These are phyloP conservation scores for Tricholaema leucomelas DNA, from an alignment of 2,113 vertebrate species.

Conservation along the genomic window DNA sequence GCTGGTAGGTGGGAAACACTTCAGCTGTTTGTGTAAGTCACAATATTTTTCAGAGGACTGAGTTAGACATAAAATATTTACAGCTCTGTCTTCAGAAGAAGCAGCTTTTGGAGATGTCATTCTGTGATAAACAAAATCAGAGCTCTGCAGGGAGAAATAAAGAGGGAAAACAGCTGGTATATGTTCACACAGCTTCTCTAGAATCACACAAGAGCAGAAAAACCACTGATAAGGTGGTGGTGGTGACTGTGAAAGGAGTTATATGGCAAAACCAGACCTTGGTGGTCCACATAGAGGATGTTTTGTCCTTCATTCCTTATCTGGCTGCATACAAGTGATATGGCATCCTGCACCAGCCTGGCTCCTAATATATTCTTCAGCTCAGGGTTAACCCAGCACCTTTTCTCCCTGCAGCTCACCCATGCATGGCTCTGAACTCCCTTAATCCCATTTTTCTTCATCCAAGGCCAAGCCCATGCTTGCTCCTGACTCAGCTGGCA, in stretches of 20 bases:
- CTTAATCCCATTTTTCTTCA: not conserved
- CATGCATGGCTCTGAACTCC: accelerated
- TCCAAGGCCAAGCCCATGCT: accelerated
- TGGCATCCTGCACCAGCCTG: not conserved
- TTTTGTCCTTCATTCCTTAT: not conserved
- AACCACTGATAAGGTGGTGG: not conserved
- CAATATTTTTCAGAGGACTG: not conserved
- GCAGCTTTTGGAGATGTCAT: not conserved
- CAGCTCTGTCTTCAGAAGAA: not conserved
- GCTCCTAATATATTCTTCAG: not conserved
- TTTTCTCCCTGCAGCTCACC: not conserved
- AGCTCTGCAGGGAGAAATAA: not conserved
- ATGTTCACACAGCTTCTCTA: not conserved
- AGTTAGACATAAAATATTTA: not conserved
- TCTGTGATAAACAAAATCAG: not conserved
- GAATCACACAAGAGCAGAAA: not conserved
- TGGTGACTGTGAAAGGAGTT: not conserved
- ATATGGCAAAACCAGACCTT: not conserved
- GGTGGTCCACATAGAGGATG: not conserved
- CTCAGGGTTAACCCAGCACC: not conserved
- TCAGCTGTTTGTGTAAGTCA: not conserved
- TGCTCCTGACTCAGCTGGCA: not conserved
- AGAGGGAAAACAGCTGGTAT: not conserved
- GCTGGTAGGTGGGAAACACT: not conserved
- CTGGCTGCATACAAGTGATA: not conserved